phyloP scores from a whole-genome alignment of 2,888 invertebrate species.

The Spicauda simplicius region DNA sequence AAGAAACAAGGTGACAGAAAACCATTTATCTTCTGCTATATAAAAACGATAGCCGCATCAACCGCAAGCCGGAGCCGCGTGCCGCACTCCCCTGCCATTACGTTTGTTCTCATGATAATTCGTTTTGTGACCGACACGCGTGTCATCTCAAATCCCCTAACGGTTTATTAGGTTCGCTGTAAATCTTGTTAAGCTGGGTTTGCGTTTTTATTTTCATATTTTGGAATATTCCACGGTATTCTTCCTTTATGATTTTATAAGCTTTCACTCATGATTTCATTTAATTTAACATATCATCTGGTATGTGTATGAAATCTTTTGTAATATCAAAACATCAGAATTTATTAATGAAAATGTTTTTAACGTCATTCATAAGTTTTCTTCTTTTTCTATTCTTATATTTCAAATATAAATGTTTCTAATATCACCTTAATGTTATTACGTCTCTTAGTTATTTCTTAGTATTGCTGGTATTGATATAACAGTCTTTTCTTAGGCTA shows the following conservation, averaged over 20 bases:
- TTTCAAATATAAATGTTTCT: no score
- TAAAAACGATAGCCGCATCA: no score
- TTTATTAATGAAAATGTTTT: no score
- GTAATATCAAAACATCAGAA: background rate
- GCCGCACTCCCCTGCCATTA: slow-evolving; percentile 1
- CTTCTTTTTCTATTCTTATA: no score
- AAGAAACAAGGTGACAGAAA: no score
- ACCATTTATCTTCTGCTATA: no score
- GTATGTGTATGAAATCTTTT: background rate
- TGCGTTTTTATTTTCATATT: slow-evolving; percentile 20
- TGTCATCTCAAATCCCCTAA: slow-evolving; percentile 30
- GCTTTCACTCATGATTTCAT: background rate
- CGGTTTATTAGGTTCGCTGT: slow-evolving; percentile 31
- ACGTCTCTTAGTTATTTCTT: background rate
- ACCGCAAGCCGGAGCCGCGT: background rate
- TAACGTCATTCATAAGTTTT: no score
- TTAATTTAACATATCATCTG: background rate
- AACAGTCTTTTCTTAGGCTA: no score
- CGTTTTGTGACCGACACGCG: slow-evolving; percentile 42
- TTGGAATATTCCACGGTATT: slow-evolving; percentile 6
- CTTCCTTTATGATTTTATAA: slow-evolving; percentile 1
- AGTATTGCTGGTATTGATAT: no score
- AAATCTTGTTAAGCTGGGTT: slow-evolving; percentile 32
- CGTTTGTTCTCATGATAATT: slow-evolving; percentile 47
- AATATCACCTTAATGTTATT: background rate